These are phyloP conservation scores for Gambusia affinis DNA, from an alignment of 2,113 vertebrate genomes.

Conservation along the genomic window DNA sequence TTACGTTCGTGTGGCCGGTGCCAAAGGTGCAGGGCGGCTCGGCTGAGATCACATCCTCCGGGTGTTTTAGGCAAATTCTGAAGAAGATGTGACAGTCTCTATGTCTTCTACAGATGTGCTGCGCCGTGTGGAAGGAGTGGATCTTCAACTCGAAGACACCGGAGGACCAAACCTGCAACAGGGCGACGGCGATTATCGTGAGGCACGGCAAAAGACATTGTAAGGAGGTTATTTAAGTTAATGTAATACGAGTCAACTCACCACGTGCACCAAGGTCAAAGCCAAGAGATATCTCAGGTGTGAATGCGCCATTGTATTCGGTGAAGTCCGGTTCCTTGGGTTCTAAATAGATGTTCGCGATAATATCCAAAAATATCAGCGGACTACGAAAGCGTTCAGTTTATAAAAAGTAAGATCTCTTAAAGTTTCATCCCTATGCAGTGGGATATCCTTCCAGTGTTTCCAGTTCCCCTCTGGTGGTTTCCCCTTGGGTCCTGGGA, in stretches of 20 bases:
- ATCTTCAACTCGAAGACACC: constrained; percentile 92
- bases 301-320: constrained; percentile 63
- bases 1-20: constrained; percentile 81
- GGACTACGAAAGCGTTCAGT: neutral
- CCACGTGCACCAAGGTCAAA: constrained; percentile 56
- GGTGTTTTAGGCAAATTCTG: constrained; percentile 88
- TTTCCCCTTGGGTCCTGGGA: neutral
- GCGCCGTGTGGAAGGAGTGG: constrained; percentile 82
- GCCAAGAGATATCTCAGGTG: constrained; percentile 60
- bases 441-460: neutral
- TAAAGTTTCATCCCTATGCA: constrained; percentile 28
- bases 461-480: neutral
- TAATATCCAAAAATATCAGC: constrained; percentile 24
- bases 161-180: constrained; percentile 78
- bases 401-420: neutral
- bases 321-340: neutral
- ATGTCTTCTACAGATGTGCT: constrained; percentile 72
- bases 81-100: constrained; percentile 87
- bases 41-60: constrained; percentile 81
- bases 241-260: constrained; percentile 52
- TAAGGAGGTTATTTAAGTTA: neutral
- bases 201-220: neutral
- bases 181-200: neutral
- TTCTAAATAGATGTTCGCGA: constrained; percentile 19
- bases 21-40: constrained; percentile 90